These are phyloP conservation scores for Notodonta dromedarius DNA, from an alignment of 2,888 invertebrate species.

Conservation along the genomic window DNA sequence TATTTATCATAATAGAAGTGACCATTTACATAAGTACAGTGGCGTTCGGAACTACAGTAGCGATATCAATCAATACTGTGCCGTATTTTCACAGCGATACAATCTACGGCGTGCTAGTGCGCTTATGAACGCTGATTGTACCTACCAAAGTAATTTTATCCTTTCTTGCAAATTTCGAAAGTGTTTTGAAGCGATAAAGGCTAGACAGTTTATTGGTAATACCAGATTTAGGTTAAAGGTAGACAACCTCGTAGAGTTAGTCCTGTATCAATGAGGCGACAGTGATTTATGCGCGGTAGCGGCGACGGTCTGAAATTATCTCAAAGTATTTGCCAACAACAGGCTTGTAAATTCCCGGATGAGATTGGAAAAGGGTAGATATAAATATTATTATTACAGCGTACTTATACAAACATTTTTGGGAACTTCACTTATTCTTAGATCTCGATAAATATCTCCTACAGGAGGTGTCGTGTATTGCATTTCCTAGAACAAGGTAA, in stretches of 20 bases:
- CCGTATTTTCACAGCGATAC: too few relatives aligned
- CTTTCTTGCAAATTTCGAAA: neutral
- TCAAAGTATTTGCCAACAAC: conserved; percentile 17
- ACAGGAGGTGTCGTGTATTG: too few relatives aligned
- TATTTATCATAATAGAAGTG: too few relatives aligned
- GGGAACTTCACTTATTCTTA: neutral
- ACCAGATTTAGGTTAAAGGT: conserved; percentile 39
- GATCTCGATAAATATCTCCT: too few relatives aligned
- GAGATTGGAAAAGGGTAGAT: neutral
- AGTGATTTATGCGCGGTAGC: conserved; percentile 47
- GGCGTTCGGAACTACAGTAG: too few relatives aligned
- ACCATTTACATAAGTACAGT: too few relatives aligned
- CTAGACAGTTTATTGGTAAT: neutral
- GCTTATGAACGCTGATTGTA: too few relatives aligned
- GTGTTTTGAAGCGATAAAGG: neutral
- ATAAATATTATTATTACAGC: neutral
- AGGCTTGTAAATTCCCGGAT: conserved; percentile 1
- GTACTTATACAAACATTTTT: neutral
- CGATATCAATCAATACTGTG: too few relatives aligned
- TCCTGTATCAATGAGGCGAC: conserved; percentile 37
- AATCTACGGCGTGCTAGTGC: too few relatives aligned
- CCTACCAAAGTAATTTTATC: too few relatives aligned
- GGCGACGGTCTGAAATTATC: conserved; percentile 18
- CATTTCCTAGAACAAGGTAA: too few relatives aligned
- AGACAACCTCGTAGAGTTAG: conserved; percentile 30